phyloP scores from a whole-genome alignment of 2,113 vertebrate species.

The Corynorhinus townsendii region DNA sequence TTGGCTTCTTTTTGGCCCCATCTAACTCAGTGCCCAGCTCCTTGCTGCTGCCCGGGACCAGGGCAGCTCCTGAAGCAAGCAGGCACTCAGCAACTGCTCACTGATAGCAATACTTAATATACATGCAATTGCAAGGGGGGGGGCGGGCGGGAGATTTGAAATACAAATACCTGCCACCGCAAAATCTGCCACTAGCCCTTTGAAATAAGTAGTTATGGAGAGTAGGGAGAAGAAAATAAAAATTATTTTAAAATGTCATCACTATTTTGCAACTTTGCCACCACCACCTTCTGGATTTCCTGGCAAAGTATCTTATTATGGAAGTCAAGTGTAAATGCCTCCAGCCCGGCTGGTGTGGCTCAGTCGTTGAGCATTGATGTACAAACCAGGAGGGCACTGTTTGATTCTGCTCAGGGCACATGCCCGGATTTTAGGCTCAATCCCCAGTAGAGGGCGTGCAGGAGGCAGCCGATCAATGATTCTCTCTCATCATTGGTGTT shows the following conservation, averaged over 20 bases:
- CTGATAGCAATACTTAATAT: background rate
- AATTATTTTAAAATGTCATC: background rate
- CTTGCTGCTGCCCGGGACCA: background rate
- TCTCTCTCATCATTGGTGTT: too few species aligned
- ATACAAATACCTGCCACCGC: background rate
- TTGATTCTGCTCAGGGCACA: too few species aligned
- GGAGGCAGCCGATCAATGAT: too few species aligned
- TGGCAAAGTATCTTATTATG: background rate
- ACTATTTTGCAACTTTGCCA: background rate
- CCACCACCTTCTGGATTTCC: background rate
- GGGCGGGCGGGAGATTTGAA: background rate
- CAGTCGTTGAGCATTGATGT: too few species aligned
- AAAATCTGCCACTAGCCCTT: background rate
- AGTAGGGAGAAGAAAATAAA: background rate
- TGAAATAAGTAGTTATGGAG: background rate
- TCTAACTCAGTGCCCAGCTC: too few species aligned
- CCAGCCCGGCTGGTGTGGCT: background rate
- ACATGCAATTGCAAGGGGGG: background rate
- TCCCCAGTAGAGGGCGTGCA: too few species aligned
- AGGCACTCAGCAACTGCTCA: background rate
- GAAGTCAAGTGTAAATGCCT: background rate
- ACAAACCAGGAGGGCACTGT: too few species aligned
- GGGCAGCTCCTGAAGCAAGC: background rate
- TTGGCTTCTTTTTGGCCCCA: background rate
- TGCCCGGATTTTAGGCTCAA: too few species aligned